Evolutionary conservation across 1,140 invertebrate genomes (phyloP).

Genomic region (Muscidifurax raptorellus): DNA sequence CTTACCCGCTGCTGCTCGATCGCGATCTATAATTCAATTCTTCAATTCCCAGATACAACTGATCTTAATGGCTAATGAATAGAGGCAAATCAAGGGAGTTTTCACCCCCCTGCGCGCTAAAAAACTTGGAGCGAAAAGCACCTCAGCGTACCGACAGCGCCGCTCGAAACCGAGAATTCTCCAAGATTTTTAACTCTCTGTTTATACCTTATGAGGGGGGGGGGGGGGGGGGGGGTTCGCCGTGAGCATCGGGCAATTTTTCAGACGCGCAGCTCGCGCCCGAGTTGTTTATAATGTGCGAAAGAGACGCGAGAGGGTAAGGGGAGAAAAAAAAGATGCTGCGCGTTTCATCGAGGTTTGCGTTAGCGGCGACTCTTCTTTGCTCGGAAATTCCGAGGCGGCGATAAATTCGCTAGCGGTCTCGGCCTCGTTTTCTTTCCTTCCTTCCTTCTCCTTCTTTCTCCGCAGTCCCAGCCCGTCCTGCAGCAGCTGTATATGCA

Average conservation of each 20-base stretch:
- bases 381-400: conserved; percentile 41
- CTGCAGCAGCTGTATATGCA: conserved; percentile 11
- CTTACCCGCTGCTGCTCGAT: too few species aligned
- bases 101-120: too few species aligned
- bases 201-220: too few species aligned
- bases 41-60: too few species aligned
- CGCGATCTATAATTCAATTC: too few species aligned
- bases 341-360: conserved; percentile 9
- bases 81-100: too few species aligned
- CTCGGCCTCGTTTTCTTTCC: conserved; percentile 7
- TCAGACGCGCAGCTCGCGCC: conserved; percentile 36
- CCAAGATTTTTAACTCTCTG: too few species aligned
- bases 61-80: too few species aligned
- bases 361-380: conserved; percentile 23
- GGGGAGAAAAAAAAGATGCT: conserved; percentile 30
- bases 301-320: conserved; percentile 24
- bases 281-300: conserved; percentile 49
- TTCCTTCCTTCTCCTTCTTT: background rate
- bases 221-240: too few species aligned
- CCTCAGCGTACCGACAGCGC: too few species aligned
- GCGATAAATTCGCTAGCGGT: conserved; percentile 41
- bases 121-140: too few species aligned
- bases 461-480: background rate
- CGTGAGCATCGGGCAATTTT: conserved; percentile 51
- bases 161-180: too few species aligned